Percentiles rank a stretch among this genome's conserved stretches.
Conservation (phyloP, 2,113 vertebrate genomes). For the Philantomba maxwellii region DNA sequence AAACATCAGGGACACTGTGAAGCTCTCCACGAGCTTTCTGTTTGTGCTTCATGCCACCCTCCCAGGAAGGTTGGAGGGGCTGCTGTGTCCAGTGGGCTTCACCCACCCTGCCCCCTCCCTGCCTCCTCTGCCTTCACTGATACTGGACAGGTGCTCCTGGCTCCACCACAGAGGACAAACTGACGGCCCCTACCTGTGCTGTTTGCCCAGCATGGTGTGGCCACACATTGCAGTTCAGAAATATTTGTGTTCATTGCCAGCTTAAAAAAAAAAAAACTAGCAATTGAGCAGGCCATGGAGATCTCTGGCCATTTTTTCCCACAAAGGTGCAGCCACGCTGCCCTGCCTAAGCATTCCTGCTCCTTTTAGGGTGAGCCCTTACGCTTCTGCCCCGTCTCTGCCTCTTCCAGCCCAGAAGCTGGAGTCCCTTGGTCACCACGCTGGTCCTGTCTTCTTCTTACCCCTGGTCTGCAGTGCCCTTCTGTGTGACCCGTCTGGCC, state of each 20-base stretch:
- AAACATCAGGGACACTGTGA: background rate
- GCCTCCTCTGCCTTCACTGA: background rate
- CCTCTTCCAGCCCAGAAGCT: background rate
- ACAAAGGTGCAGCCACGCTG: too few species aligned
- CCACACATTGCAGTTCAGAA: background rate
- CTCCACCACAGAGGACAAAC: background rate
- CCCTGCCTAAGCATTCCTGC: background rate
- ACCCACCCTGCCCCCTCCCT: background rate
- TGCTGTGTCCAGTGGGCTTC: background rate
- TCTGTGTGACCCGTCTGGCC: background rate
- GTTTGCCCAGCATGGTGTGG: background rate
- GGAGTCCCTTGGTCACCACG: too few species aligned
- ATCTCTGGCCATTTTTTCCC: background rate
- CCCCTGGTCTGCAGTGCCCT: background rate
- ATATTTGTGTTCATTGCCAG: background rate
- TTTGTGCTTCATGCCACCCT: background rate
- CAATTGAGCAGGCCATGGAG: fast-evolving
- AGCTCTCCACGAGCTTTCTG: background rate
- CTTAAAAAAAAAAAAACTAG: too few species aligned
- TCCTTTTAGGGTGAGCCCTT: background rate
- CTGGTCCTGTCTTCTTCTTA: background rate
- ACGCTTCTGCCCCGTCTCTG: background rate
- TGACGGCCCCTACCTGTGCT: background rate
- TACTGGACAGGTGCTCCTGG: background rate
- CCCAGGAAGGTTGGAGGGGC: background rate